Conservation (phyloP, 2,888 invertebrate genomes). For the Cephus sareptanus region DNA sequence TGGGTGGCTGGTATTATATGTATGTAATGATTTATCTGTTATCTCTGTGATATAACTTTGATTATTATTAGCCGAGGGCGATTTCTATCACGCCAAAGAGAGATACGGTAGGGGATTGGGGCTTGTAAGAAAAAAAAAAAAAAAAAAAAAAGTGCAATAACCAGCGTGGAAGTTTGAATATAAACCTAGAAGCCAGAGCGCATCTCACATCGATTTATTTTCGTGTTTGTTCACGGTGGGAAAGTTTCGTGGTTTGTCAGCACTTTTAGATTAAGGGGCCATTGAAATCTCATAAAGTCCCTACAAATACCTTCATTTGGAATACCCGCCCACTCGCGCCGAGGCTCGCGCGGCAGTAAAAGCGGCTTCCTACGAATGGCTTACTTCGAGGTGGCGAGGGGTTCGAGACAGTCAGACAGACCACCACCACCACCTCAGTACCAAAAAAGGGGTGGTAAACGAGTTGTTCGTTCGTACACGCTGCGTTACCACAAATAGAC, state of each 20-base stretch:
- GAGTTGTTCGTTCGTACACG: no score
- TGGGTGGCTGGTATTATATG: neutral
- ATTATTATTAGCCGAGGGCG: constrained; percentile 24
- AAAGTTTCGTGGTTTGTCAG: constrained; percentile 66
- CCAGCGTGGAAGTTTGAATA: constrained; percentile 59
- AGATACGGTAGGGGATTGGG: neutral
- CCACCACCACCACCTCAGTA: neutral
- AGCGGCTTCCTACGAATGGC: constrained; percentile 43
- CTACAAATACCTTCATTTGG: constrained; percentile 59
- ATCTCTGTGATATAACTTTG: constrained; percentile 30
- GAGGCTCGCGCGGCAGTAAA: constrained; percentile 34
- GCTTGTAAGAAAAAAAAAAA: constrained; percentile 19
- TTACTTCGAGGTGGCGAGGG: constrained; percentile 31
- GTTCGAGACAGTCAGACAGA: constrained; percentile 12
- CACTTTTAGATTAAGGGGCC: constrained; percentile 63
- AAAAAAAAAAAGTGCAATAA: constrained; percentile 36
- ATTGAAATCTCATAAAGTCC: constrained; percentile 63
- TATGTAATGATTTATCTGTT: constrained; percentile 10
- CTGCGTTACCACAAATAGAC: no score
- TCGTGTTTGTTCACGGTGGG: constrained; percentile 62
- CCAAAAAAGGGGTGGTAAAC: neutral
- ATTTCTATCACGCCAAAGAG: neutral
- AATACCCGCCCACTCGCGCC: constrained; percentile 38
- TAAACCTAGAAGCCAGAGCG: constrained; percentile 54
- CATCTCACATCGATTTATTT: constrained; percentile 61